These are phyloP conservation scores for Atherinosoma microstoma DNA, from an alignment of 2,797 vertebrate species.

Conservation along the genomic window DNA sequence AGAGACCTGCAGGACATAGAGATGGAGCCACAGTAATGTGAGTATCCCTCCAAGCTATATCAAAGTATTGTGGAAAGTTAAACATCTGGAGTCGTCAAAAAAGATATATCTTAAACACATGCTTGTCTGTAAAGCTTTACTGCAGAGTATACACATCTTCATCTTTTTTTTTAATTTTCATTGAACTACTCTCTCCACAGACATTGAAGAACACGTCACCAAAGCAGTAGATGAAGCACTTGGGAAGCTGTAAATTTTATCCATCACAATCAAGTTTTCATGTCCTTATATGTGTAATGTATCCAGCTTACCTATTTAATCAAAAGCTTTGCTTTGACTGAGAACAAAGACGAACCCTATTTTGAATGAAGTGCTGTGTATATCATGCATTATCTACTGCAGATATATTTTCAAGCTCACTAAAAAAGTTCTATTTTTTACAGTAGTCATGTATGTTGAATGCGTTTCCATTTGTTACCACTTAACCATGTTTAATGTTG, in stretches of 20 bases:
- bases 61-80: not conserved
- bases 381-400: conserved; percentile 67
- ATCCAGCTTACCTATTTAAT: conserved; percentile 64
- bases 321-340: conserved; percentile 58
- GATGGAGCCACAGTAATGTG: conserved; percentile 68
- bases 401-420: conserved; percentile 63
- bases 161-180: conserved; percentile 9
- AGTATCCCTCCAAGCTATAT: conserved; percentile 40
- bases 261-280: conserved; percentile 37
- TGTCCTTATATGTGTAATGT: conserved; percentile 51
- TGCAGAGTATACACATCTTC: conserved; percentile 5
- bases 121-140: not conserved
- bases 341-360: conserved; percentile 56
- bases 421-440: conserved; percentile 70
- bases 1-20: conserved; percentile 55
- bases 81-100: conserved; percentile 19
- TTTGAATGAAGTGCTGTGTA: conserved; percentile 69
- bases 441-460: conserved; percentile 60
- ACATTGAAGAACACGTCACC: conserved; percentile 21
- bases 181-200: conserved; percentile 39
- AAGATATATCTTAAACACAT: conserved; percentile 9
- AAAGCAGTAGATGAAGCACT: conserved; percentile 42
- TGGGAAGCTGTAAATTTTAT: conserved; percentile 63
- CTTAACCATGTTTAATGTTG: conserved; percentile 62
- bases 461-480: conserved; percentile 53